These are phyloP conservation scores for Rhagium mordax DNA, from an alignment of 2,888 invertebrate species.

Conservation along the genomic window DNA sequence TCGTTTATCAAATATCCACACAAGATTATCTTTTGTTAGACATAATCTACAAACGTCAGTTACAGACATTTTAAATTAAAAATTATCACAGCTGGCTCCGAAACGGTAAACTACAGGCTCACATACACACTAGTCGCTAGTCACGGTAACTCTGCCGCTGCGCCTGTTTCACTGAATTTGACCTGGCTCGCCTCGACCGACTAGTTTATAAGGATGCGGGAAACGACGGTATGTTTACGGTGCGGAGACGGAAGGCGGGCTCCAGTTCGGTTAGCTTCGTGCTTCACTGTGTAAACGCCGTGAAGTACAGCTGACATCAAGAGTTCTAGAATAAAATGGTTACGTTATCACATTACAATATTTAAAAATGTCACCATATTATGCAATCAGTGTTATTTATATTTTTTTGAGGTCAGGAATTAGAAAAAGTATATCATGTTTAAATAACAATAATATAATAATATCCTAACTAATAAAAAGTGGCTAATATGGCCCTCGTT, in stretches of 20 bases:
- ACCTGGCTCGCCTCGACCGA: not conserved
- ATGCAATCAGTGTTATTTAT: no score
- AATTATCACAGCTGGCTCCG: not conserved
- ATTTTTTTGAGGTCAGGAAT: no score
- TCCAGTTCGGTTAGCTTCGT: not conserved
- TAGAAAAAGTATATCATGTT: no score
- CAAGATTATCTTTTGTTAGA: constrained; percentile 50
- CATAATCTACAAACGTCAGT: constrained; percentile 56
- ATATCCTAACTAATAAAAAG: no score
- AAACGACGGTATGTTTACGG: not conserved
- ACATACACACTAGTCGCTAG: not conserved
- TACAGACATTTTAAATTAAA: not conserved
- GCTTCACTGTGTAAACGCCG: not conserved
- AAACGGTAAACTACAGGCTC: not conserved
- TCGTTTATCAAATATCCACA: constrained; percentile 48
- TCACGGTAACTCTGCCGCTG: no score
- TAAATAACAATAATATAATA: no score
- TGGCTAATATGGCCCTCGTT: no score
- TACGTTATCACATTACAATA: no score
- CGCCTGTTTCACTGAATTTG: not conserved
- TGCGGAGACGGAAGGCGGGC: not conserved
- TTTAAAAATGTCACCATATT: no score
- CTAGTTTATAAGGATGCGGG: not conserved
- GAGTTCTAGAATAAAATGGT: not conserved
- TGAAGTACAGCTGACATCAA: not conserved